Conservation (phyloP, 2,113 vertebrate genomes). For the Platysteira castanea region DNA sequence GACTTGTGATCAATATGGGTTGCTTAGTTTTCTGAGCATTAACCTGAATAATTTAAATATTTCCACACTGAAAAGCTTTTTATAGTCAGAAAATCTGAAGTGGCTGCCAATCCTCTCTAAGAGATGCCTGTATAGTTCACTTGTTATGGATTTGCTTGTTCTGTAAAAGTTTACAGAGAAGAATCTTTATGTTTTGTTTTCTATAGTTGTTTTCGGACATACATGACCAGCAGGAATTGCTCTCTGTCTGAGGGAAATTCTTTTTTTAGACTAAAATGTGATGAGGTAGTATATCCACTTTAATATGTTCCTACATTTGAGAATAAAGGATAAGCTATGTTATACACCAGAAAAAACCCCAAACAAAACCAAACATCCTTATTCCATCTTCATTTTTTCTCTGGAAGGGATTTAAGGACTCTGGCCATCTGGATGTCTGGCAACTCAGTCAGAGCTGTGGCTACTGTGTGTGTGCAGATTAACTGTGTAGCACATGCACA, state of each 20-base stretch:
- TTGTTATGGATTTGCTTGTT: neutral
- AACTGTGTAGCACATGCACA: conserved; percentile 69
- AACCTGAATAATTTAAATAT: neutral
- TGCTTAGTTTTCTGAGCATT: neutral
- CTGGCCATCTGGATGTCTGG: conserved; percentile 68
- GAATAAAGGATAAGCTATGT: neutral
- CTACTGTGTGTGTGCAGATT: conserved; percentile 66
- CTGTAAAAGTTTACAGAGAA: neutral
- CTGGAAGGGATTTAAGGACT: conserved; percentile 61
- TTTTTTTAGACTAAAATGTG: neutral
- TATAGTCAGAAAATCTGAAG: neutral
- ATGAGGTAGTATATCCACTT: neutral
- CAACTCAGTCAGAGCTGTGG: conserved; percentile 68
- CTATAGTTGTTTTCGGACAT: neutral
- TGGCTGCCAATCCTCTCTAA: neutral
- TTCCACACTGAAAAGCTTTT: neutral
- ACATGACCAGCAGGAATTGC: neutral
- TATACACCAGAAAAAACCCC: neutral
- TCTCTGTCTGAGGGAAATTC: neutral
- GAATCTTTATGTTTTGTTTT: neutral
- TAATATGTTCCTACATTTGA: neutral
- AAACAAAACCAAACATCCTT: neutral
- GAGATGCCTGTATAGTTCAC: neutral
- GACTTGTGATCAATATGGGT: neutral
- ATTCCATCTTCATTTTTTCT: conserved; percentile 32